Conservation (phyloP, 2,888 invertebrate species). For the Pollenia amentaria region DNA sequence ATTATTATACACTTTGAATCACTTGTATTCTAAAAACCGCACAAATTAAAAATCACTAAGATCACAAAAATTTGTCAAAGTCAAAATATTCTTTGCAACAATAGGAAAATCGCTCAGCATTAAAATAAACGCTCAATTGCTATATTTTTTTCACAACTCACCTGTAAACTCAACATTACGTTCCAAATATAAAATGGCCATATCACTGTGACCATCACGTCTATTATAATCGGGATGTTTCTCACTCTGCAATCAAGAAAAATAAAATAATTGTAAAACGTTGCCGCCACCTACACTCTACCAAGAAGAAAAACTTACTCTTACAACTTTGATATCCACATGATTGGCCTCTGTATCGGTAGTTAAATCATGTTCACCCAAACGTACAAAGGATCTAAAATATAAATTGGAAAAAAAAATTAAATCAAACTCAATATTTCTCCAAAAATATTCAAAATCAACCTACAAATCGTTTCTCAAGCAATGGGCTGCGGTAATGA, state of each 20-base stretch:
- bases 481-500: conserved; percentile 87
- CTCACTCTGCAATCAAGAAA: conserved; percentile 74
- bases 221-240: conserved; percentile 79
- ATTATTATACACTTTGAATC: too few species aligned
- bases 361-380: conserved; percentile 91
- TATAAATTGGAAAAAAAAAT: not conserved
- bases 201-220: conserved; percentile 88
- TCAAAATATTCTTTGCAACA: not conserved
- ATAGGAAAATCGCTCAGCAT: too few species aligned
- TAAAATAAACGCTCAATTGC: not conserved
- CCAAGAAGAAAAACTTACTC: conserved; percentile 78
- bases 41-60: too few species aligned
- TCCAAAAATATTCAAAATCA: not conserved
- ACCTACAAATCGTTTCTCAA: conserved; percentile 81
- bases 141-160: conserved; percentile 80
- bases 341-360: conserved; percentile 86
- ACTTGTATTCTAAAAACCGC: too few species aligned
- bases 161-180: conserved; percentile 86
- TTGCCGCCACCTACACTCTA: not conserved
- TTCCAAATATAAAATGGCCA: conserved; percentile 89
- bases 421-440: not conserved
- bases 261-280: not conserved
- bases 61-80: too few species aligned
- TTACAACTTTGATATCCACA: conserved; percentile 87
- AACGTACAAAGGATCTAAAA: conserved; percentile 85